These are phyloP conservation scores for Scopus umbretta DNA, from an alignment of 2,113 vertebrate species.

Conservation along the genomic window DNA sequence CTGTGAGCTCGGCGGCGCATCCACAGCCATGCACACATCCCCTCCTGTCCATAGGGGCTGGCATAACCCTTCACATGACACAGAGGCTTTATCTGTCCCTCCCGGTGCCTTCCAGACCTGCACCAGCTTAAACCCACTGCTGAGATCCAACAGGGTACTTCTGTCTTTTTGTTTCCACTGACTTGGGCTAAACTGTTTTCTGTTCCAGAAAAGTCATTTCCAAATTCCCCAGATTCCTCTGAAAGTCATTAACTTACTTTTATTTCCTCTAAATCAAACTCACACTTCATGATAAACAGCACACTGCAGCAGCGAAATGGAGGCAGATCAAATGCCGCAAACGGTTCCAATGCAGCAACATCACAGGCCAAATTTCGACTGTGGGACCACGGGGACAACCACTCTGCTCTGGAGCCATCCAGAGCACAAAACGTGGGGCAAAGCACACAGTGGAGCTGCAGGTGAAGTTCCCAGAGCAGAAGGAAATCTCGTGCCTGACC, in stretches of 20 bases:
- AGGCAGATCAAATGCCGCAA: background rate
- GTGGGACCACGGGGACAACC: background rate
- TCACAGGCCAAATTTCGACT: background rate
- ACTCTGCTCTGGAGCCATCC: background rate
- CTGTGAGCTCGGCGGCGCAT: background rate
- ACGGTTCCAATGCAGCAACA: background rate
- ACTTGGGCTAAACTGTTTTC: background rate
- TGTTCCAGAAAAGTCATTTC: slow-evolving; percentile 24
- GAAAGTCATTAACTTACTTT: background rate
- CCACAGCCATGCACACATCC: background rate
- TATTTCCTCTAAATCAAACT: slow-evolving; percentile 49
- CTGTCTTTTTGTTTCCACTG: background rate
- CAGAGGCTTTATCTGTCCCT: background rate
- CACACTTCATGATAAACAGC: background rate
- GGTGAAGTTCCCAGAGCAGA: background rate
- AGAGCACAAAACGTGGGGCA: background rate
- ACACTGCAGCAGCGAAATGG: background rate
- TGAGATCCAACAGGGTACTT: background rate
- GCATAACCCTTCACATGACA: background rate
- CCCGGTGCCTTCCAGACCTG: background rate
- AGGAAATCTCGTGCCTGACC: fast-evolving
- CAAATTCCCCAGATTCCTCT: slow-evolving; percentile 22
- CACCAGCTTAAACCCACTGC: background rate
- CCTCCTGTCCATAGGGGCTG: background rate
- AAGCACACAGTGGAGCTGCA: background rate